Percentiles rank a stretch among this genome's conserved stretches.
phyloP scores from a whole-genome alignment of 2,888 invertebrate genomes.

The Pseudeuparius sepicola region DNA sequence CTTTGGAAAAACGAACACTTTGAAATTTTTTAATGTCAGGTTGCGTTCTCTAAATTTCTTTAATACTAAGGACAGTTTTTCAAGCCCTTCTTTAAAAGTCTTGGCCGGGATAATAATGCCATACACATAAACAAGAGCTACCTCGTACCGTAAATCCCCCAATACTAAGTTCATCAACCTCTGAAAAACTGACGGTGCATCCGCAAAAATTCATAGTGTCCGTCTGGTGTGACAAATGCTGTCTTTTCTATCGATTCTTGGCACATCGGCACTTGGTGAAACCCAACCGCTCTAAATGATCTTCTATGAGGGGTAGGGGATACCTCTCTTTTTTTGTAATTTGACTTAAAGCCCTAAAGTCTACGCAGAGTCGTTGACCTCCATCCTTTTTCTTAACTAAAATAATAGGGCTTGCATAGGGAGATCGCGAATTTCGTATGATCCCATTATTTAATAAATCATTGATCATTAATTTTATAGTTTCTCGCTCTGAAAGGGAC shows the following conservation, averaged over 20 bases:
- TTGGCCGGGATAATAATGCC: too few relatives aligned
- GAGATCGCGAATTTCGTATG: constrained; percentile 5
- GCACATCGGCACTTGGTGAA: background rate
- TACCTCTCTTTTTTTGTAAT: constrained; percentile 7
- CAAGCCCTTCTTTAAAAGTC: too few relatives aligned
- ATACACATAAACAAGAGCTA: too few relatives aligned
- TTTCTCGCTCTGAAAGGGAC: constrained; percentile 6
- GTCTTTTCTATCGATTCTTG: background rate
- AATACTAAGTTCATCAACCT: background rate
- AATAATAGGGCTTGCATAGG: too few relatives aligned
- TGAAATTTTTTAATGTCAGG: too few relatives aligned
- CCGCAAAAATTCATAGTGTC: too few relatives aligned
- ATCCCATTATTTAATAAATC: constrained; percentile 6
- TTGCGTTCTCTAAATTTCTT: too few relatives aligned
- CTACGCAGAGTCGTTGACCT: constrained; percentile 6
- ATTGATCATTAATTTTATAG: constrained; percentile 2
- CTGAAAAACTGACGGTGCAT: background rate
- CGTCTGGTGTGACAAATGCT: too few relatives aligned
- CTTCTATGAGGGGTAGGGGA: constrained; percentile 7
- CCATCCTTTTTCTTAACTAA: too few relatives aligned
- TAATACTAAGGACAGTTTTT: too few relatives aligned
- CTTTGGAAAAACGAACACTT: too few relatives aligned
- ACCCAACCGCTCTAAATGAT: constrained; percentile 9
- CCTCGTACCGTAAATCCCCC: too few relatives aligned
- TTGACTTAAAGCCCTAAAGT: constrained; percentile 11